A percentile compares a stretch with the other conserved stretches of the same genome.
These are phyloP conservation scores for Hydrozoanthus gracilis DNA, from an alignment of 92 coral and sea anemone species.

Conservation along the genomic window DNA sequence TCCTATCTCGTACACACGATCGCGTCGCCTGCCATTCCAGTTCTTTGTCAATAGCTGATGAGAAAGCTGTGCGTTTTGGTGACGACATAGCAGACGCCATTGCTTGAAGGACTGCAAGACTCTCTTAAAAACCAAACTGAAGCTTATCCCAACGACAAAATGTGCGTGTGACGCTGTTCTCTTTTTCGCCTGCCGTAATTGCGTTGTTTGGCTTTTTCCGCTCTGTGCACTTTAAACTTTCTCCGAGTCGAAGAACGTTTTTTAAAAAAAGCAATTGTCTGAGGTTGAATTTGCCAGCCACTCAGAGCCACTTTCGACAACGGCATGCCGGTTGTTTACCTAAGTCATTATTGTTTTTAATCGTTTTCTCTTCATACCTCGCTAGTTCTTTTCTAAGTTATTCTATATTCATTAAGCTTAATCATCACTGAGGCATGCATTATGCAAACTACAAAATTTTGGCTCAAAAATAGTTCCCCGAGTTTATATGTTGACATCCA, in stretches of 20 bases:
- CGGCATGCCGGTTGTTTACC: constrained; percentile 22
- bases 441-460: too few species aligned
- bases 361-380: constrained; percentile 1
- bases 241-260: not conserved
- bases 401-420: too few species aligned
- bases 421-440: too few species aligned
- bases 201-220: not conserved
- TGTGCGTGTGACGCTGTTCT: not conserved
- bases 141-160: not conserved
- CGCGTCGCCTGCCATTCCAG: constrained; percentile 24
- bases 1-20: too few species aligned
- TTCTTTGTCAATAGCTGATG: not conserved
- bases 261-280: not conserved
- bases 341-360: not conserved
- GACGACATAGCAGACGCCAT: constrained; percentile 32
- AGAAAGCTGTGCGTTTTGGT: constrained; percentile 3
- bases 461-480: too few species aligned
- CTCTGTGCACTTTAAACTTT: not conserved
- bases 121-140: not conserved
- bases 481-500: too few species aligned
- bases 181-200: not conserved
- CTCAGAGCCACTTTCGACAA: not conserved
- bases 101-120: not conserved
- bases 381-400: not conserved
- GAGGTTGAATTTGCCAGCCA: not conserved